Base-by-base conservation (phyloP, 2,797 vertebrate genomes). In the Xiphorhynchus erythropygius region DNA sequence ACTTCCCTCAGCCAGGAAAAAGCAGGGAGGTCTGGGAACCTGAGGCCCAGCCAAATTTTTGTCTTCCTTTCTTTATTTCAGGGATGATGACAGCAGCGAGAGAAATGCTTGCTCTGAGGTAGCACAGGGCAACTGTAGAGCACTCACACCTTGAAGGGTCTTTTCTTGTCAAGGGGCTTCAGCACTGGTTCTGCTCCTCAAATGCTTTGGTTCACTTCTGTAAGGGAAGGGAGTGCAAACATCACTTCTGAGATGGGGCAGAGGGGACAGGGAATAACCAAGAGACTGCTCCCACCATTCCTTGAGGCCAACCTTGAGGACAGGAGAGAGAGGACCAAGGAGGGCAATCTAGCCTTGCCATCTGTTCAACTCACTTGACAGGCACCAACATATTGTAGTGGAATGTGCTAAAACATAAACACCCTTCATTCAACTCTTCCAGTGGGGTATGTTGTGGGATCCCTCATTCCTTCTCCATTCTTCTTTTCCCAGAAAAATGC, bases 81-180 rank as follows among this genome's bases (percentile, higher is more conserved):
- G 35, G 9, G 14, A 71, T 11, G 35, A 63, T 52, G 57, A 15
- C 2, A 9, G 18, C 25, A 82, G 9, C 3, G 18, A 28, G 27
- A 19, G 57, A 52, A 60, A 49, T 32, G 1, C 10, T 55, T 9
- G 3, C 49, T 52, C 3, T 18, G 32, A 44, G 24, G 19, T 24
- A 56, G 18, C 32, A 14, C 19, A 60, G 18, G 49, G 28, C 44
- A 71, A 46, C 28, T 32, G 19, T 8, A 44, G 28, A 28, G 6
- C 1, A 1, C 25, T 87, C 25, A 35, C 0, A 6, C 32, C 25
- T 44, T 52, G 28, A 0, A 3, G 2, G 2, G 25, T 44, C 33
- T 79, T 75, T 35, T 78, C n/a, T 60, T 89, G 41, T 67, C 0
- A 0, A 52, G 41, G 71, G 23, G 23, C 33, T 79, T 71, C 1